Conservation (phyloP, 2,797 vertebrate genomes). For the Pelobates cultripes region DNA sequence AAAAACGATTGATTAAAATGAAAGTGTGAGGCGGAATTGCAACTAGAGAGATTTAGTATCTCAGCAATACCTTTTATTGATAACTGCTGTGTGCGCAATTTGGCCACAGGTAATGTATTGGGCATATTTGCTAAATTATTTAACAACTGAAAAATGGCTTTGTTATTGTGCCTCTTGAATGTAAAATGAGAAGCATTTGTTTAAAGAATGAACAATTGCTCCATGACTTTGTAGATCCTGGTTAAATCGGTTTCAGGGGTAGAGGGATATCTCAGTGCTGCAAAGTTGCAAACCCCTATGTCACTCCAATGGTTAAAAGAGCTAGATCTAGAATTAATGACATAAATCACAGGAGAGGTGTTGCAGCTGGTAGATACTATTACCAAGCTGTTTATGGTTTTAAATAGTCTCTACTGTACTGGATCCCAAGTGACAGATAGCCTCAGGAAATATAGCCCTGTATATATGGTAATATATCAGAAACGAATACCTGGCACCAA, state of each 20-base stretch:
- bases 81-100: constrained; percentile 10
- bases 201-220: neutral
- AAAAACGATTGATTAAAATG: constrained; percentile 48
- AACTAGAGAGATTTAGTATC: constrained; percentile 31
- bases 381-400: constrained; percentile 34
- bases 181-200: constrained; percentile 21
- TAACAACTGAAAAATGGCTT: constrained; percentile 40
- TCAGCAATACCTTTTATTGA: constrained; percentile 11
- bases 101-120: constrained; percentile 31
- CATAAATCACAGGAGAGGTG: constrained; percentile 19
- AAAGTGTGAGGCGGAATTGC: constrained; percentile 26
- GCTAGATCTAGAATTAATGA: neutral
- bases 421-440: constrained; percentile 23
- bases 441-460: constrained; percentile 20
- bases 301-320: neutral
- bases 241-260: neutral
- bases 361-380: constrained; percentile 27
- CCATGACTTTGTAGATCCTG: neutral
- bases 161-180: constrained; percentile 21
- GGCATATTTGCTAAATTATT: constrained; percentile 38
- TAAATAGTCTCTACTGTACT: constrained; percentile 36
- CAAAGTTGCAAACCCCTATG: neutral
- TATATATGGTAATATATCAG: constrained; percentile 29
- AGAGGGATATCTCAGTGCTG: neutral
- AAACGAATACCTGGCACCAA: constrained; percentile 7